Conservation (phyloP, 2,797 vertebrate species). For the Ptychobarbus kaznakovi region DNA sequence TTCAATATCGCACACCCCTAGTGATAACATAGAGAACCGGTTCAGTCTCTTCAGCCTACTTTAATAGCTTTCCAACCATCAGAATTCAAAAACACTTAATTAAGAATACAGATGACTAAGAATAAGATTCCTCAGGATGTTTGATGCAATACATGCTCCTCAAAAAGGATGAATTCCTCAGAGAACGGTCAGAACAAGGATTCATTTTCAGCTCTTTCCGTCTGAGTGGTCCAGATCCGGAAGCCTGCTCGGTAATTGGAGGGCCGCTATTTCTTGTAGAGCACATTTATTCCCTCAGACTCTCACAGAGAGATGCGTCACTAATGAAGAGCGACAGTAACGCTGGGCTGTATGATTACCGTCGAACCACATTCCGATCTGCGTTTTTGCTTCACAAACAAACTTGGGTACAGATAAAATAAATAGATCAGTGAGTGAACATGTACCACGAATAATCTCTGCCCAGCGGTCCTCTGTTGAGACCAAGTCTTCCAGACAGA, state of each 20-base stretch:
- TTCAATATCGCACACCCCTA: too few relatives aligned
- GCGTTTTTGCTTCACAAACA: slow-evolving; percentile 59
- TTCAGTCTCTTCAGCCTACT: neutral
- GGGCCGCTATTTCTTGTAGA: slow-evolving; percentile 32
- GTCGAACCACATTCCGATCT: slow-evolving; percentile 55
- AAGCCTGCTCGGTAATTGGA: slow-evolving; percentile 38
- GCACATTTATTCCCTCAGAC: slow-evolving; percentile 53
- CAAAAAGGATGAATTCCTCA: slow-evolving; percentile 37
- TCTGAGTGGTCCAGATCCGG: slow-evolving; percentile 41
- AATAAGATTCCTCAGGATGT: neutral
- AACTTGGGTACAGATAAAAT: slow-evolving; percentile 43
- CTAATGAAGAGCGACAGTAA: slow-evolving; percentile 62
- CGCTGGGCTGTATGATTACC: slow-evolving; percentile 63
- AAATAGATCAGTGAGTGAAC: slow-evolving; percentile 64
- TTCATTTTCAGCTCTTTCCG: slow-evolving; percentile 49
- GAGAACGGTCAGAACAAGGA: slow-evolving; percentile 40
- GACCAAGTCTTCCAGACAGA: slow-evolving; percentile 67
- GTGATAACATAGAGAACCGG: neutral
- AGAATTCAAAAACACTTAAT: neutral
- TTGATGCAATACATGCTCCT: neutral
- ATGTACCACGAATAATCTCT: slow-evolving; percentile 59
- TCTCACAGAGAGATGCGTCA: slow-evolving; percentile 49
- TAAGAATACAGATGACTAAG: neutral
- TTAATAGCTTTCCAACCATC: neutral
- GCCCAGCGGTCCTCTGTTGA: slow-evolving; percentile 52